Evolutionary conservation across 2,888 invertebrate genomes (phyloP).

Genomic region (Lumbricus terrestris): DNA sequence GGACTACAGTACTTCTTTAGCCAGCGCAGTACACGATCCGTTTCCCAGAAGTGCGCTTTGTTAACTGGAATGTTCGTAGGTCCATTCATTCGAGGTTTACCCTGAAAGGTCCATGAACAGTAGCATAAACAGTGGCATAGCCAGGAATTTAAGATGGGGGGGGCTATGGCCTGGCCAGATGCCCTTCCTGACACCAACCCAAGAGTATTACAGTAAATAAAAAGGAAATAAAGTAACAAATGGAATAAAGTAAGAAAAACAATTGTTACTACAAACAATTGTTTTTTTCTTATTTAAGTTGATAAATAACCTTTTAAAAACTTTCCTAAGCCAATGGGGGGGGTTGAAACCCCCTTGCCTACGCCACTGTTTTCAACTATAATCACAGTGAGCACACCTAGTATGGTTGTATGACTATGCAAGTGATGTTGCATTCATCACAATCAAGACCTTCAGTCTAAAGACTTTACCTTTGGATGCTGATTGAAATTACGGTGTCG

Average conservation of each 20-base stretch:
- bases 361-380: background rate
- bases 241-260: too few species aligned
- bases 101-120: background rate
- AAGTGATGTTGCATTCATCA: background rate
- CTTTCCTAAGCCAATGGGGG: too few species aligned
- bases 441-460: background rate
- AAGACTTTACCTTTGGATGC: background rate
- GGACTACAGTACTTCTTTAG: background rate
- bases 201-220: too few species aligned
- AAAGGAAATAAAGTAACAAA: too few species aligned
- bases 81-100: background rate
- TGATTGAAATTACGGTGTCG: background rate
- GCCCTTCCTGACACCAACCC: too few species aligned
- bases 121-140: too few species aligned
- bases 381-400: background rate
- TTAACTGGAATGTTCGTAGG: constrained; percentile 3
- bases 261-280: too few species aligned
- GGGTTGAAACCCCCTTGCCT: too few species aligned
- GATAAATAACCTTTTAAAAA: too few species aligned
- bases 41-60: constrained; percentile 14
- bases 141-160: too few species aligned
- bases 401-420: background rate
- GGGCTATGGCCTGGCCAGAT: too few species aligned
- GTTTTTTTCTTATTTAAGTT: too few species aligned
- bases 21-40: background rate